Base-by-base conservation (phyloP, 2,888 invertebrate genomes). In the Unio delphinus region DNA sequence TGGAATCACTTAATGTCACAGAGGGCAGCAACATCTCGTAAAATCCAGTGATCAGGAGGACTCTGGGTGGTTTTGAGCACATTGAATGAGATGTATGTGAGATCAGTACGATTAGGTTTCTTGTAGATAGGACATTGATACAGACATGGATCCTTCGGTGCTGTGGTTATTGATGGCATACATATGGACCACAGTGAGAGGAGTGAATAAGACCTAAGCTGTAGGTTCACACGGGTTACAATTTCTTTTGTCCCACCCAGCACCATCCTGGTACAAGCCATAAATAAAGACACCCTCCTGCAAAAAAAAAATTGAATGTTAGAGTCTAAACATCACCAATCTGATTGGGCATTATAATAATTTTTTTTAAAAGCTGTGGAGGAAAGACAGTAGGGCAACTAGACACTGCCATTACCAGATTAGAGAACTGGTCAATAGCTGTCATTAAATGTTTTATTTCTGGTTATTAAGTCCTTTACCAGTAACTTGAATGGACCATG, bases 41-140 rank as follows among this genome's bases (percentile, higher is more conserved):
- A 89, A 61, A 94, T 93, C 96, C 96, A 96, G 89, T 95, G 95
- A 74, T 96, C 95, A 0, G 96, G 94, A 17, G n/a, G n/a, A n/a
- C 92, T 91, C 84, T 84, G 85, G 23, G 73, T 79, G 11, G 89
- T 89, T 72, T 84, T 87, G 66, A 90, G 79, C 28, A 86, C 82
- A 65, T 90, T 82, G 63, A 85, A 82, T 28, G 88, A 83, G 67
- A 90, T 88, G 78, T 86, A 90, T 55, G 87, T 90, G 28, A 87
- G 83, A 72, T 89, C 90, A n/a, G 89, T 90, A 26, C 90, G 83
- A 54, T 83, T 75, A 1, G 89, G 89, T 73, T 89, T 90, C 82
- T 90, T 90, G 80, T 90, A 90, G 64, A 90, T 81, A 1, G 90
- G 90, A 75, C 89, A 90, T 70, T 84, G 84, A 75, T 90, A 90